Base-by-base conservation (phyloP, 2,888 invertebrate species). In the Abrostola triplasia region DNA sequence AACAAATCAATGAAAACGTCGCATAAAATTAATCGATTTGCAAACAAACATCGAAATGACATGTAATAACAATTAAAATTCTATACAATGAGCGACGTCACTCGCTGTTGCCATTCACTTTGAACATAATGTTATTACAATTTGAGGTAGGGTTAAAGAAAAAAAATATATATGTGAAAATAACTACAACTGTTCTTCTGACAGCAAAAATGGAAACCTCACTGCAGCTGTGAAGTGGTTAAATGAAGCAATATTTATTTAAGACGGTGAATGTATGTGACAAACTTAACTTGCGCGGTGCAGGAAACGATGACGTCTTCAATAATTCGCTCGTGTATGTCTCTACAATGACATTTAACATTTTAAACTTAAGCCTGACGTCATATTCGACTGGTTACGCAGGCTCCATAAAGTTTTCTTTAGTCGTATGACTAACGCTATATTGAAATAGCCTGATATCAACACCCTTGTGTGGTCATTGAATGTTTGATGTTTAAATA, bases 11-110 rank as follows among this genome's bases (percentile, higher is more conserved):
- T 70, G 65, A 71, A 71, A 73, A 58, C 48, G 69, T 64, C 77
- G 71, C 73, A 78, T 73, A 71, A 67, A 73, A 73, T 64, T 67
- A 73, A 78, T 78, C 70, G 69, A 64, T 69, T 65, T 50, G 61
- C 51, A 57, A 59, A 55, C 41, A 50, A 36, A 6, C 35, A 42
- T 64, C 52, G 58, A 41, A 44, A 49, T 53, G 62, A 68, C 53
- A 50, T 51, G 62, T 69, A 69, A 64, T 49, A 64, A 67, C 70
- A 67, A 70, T 67, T 67, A 60, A 59, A 66, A 68, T 52, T n/a
- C 49, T 63, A 48, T 41, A 71, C 62, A 71, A 73, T 67, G 51
- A 35, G 63, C 64, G 67, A 73, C 59, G 63, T 73, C 59, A 51
- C 66, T 52, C 37, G 47, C n/a, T 49, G 64, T 36, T 73, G 61